Base-by-base conservation (phyloP, 2,113 vertebrate species). In the Limanda limanda region DNA sequence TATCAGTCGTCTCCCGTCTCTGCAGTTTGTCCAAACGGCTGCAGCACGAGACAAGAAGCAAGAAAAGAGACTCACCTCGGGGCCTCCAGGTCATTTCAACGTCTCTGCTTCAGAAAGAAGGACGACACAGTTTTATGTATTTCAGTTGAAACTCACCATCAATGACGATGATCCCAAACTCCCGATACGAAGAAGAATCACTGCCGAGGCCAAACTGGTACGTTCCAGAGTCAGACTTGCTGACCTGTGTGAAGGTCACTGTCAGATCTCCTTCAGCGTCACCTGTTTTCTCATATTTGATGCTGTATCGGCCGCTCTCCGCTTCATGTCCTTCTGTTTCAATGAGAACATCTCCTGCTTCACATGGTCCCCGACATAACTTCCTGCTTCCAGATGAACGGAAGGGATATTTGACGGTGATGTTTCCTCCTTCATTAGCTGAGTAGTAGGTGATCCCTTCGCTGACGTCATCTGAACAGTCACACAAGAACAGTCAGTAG, bases 201-300 rank as follows among this genome's bases (percentile, higher is more conserved):
- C 0, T 8, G 9, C 11, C 21, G 48, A 63, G 4, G 58, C 13
- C 62, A n/a, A 48, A 58, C 4, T 10, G 35, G 51, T 82, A 82
- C 17, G 1, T 10, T 17, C 62, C 79, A 0, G 56, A 21, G 62
- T 82, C 79, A 1, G 67, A 54, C 62, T 48, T 48, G 3, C 10
- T 60, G 62, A 82, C 48, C 3, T 60, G 20, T 23, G 24, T 13
- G 61, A 82, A 56, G 48, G 11, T 71, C 25, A 79, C 81, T 17
- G 0, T 2, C 2, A 71, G 0, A 20, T 0, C 0, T 15, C 8
- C 4, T n/a, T 1, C 0, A 5, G 1, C 1, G 6, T 9, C 1
- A 13, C 1, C 21, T 37, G 27, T 1, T 11, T 42, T 57, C 2
- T 14, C 23, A 57, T 62, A 55, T 10, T 13, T 1, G 17, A 73